phyloP scores from a whole-genome alignment of 2,113 vertebrate species.

The Sylvia atricapilla region DNA sequence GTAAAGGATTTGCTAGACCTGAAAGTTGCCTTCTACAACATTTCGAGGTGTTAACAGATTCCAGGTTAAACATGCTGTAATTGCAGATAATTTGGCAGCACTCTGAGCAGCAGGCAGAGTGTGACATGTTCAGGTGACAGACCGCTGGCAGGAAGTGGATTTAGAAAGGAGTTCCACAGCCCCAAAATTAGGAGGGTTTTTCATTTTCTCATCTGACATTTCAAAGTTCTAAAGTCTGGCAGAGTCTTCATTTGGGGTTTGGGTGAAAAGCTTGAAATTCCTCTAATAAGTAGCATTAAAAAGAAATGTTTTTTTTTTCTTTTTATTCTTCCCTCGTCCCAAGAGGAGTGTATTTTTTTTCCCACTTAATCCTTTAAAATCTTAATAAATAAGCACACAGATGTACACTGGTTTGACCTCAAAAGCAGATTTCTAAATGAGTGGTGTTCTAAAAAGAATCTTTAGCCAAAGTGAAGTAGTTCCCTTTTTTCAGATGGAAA shows the following conservation, averaged over 20 bases:
- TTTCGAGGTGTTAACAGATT: not conserved
- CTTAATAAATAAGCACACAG: not conserved
- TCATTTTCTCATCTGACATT: not conserved
- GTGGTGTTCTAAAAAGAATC: not conserved
- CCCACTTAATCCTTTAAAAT: not conserved
- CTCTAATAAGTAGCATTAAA: not conserved
- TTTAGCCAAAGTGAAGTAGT: not conserved
- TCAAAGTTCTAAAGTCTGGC: not conserved
- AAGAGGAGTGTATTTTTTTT: not conserved
- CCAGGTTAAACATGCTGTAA: not conserved
- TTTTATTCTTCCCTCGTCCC: not conserved
- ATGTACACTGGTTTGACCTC: accelerated
- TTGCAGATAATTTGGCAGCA: not conserved
- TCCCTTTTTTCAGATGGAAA: not conserved
- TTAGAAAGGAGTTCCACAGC: not conserved
- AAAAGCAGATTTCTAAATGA: not conserved
- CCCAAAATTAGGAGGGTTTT: not conserved
- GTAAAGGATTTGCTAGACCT: not conserved
- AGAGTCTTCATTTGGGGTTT: not conserved
- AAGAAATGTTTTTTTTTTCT: not conserved
- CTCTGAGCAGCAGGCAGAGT: not conserved
- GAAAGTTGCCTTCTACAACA: not conserved
- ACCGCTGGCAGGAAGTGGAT: not conserved
- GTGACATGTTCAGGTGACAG: not conserved
- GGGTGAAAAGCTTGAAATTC: not conserved